Percentiles rank a stretch among this genome's conserved stretches.
These are phyloP conservation scores for Incurvaria masculella DNA, from an alignment of 2,888 invertebrate genomes.

Conservation along the genomic window DNA sequence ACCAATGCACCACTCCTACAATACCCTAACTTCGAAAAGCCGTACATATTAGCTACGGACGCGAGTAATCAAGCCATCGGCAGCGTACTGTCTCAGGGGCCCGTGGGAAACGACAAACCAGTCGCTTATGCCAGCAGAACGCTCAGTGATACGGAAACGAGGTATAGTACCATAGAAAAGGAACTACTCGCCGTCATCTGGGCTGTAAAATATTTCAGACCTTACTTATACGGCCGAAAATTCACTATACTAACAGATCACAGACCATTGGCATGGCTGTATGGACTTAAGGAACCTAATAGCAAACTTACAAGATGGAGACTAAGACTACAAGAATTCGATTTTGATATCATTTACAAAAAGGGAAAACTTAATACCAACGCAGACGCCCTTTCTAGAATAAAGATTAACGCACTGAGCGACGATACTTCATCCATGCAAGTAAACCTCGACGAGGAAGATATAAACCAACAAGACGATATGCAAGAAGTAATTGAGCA, in stretches of 20 bases:
- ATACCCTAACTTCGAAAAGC: conserved; percentile 20
- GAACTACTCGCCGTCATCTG: conserved; percentile 21
- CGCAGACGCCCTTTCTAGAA: conserved; percentile 10
- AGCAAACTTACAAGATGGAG: conserved; percentile 21
- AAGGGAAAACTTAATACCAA: conserved; percentile 14
- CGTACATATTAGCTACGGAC: conserved; percentile 23
- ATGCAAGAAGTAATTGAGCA: background rate
- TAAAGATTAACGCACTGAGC: background rate
- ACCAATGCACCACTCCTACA: conserved; percentile 12
- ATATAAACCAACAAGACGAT: too few relatives aligned
- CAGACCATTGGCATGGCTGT: conserved; percentile 21
- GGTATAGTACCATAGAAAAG: conserved; percentile 22
- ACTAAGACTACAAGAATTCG: conserved; percentile 21
- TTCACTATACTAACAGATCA: conserved; percentile 25
- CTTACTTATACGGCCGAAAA: conserved; percentile 19
- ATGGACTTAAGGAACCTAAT: conserved; percentile 20
- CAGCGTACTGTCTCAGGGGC: too few relatives aligned
- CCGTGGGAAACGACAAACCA: too few relatives aligned
- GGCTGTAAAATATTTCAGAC: conserved; percentile 18
- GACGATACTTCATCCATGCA: too few relatives aligned
- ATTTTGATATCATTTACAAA: conserved; percentile 18
- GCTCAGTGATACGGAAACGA: conserved; percentile 18
- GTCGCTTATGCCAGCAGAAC: conserved; percentile 23
- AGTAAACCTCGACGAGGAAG: too few relatives aligned
- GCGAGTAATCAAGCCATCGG: conserved; percentile 22